Evolutionary conservation across 1,140 invertebrate species (phyloP), one percentile per base, ranked within the genome.

Genomic region (Drosophila arizonae): DNA sequence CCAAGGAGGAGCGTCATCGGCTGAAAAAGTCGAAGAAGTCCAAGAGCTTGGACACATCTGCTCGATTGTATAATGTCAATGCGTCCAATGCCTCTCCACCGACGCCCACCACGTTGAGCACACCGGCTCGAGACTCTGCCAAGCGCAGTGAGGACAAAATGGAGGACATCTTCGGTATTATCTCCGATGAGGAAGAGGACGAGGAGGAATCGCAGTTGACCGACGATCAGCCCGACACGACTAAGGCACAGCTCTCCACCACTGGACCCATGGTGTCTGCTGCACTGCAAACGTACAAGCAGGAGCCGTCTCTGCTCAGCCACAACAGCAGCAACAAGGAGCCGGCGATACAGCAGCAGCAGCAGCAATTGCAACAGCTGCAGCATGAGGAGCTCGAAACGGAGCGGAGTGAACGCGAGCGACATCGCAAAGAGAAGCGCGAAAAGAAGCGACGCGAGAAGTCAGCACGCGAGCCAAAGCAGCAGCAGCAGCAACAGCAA

Each of bases 81-180:
- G 15, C 52, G 1, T n/a, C 62, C 4, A 69, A 50, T 57, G 28
- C 67, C 17, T 52, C 76, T 4, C 61, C 72, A 6, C 63, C 81
- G n/a, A 55, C 81, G 36, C 63, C 71, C 24, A 64, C 13, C 21
- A 43, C 62, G 9, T 11, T 71, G 52, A 48, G 63, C 3, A 72
- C 79, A 3, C 69, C 79, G 6, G 72, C 76, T 2, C 67, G 17
- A 30, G 13, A 26, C 33, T 4, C 39, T 6, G 1, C 54, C 11
- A 90, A 90, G 11, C 69, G 90, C 8, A 93, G 94, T 62, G 95
- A 95, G 60, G 95, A 95, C 46, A 95, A 96, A 86, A 96, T 97
- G 95, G 95, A 97, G 91, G 96, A 96, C 78, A 97, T 97, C 63
- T 97, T 97, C 91, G 96, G 96, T 4, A 95, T 96, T 1, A 92